Evolutionary conservation across 2,113 vertebrate genomes (phyloP).

Genomic region (Calidris pygmaea): DNA sequence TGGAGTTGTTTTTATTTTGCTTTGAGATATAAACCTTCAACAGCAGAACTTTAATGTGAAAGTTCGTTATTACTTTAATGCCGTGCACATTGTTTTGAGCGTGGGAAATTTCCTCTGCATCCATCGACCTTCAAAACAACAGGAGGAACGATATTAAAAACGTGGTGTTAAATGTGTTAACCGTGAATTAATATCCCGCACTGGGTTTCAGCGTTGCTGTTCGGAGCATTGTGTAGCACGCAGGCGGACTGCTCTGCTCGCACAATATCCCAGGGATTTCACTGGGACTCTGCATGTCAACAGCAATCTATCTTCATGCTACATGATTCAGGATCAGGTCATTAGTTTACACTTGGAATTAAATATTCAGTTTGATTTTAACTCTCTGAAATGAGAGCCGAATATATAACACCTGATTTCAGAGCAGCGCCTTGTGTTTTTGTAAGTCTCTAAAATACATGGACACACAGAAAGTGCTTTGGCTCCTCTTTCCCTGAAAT

Average conservation of each 20-base stretch:
- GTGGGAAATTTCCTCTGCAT: background rate
- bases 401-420: slow-evolving; percentile 46
- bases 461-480: background rate
- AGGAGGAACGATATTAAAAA: background rate
- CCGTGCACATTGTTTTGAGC: background rate
- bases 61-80: background rate
- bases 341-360: slow-evolving; percentile 60
- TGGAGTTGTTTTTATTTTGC: background rate
- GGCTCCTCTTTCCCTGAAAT: background rate
- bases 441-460: background rate
- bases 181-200: slow-evolving; percentile 21
- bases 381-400: slow-evolving; percentile 17
- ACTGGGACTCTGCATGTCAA: slow-evolving; percentile 40
- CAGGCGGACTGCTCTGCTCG: background rate
- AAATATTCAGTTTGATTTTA: slow-evolving; percentile 65
- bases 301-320: slow-evolving; percentile 58
- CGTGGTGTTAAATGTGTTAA: background rate
- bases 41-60: background rate
- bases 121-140: slow-evolving; percentile 31
- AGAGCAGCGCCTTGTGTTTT: background rate
- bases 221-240: background rate
- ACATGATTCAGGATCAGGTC: slow-evolving; percentile 51
- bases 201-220: background rate
- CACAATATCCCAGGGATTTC: slow-evolving; percentile 55
- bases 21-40: background rate